phyloP scores from a whole-genome alignment of 2,888 invertebrate genomes.

The Acrobeloides nanus region DNA sequence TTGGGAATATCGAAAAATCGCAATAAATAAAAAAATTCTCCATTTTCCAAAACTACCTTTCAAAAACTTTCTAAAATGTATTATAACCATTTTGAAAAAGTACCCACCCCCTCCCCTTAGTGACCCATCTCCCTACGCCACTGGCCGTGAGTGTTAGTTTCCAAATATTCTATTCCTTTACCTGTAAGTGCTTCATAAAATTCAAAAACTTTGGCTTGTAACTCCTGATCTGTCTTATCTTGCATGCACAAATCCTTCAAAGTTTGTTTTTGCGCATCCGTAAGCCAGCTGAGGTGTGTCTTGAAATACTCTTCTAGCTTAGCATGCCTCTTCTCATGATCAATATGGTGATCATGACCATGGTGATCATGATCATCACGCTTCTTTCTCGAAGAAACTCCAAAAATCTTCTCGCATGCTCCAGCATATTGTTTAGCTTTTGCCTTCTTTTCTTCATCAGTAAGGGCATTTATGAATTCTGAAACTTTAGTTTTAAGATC shows the following conservation, averaged over 20 bases:
- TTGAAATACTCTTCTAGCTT: constrained; percentile 24
- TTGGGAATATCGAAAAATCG: too few species aligned
- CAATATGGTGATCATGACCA: too few species aligned
- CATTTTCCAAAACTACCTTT: neutral
- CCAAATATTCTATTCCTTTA: neutral
- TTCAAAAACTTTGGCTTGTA: constrained; percentile 6
- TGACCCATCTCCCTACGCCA: neutral
- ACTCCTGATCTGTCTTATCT: constrained; percentile 1
- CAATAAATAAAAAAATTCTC: too few species aligned
- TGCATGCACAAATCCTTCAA: constrained; percentile 10
- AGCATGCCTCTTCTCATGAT: too few species aligned
- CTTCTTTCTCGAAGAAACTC: too few species aligned
- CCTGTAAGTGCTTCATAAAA: neutral
- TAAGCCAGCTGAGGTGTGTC: constrained; percentile 32
- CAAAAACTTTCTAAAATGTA: neutral
- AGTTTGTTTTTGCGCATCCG: constrained; percentile 22
- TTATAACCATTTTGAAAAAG: too few species aligned
- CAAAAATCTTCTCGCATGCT: constrained; percentile 12
- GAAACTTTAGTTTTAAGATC: constrained; percentile 19
- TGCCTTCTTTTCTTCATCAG: constrained; percentile 29
- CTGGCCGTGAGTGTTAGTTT: constrained; percentile 1
- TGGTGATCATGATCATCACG: too few species aligned
- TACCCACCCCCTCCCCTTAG: neutral
- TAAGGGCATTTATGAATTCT: constrained; percentile 21
- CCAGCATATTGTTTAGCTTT: constrained; percentile 18